Evolutionary conservation across 1,140 invertebrate genomes (phyloP).

Genomic region (Camponotus vicinus): DNA sequence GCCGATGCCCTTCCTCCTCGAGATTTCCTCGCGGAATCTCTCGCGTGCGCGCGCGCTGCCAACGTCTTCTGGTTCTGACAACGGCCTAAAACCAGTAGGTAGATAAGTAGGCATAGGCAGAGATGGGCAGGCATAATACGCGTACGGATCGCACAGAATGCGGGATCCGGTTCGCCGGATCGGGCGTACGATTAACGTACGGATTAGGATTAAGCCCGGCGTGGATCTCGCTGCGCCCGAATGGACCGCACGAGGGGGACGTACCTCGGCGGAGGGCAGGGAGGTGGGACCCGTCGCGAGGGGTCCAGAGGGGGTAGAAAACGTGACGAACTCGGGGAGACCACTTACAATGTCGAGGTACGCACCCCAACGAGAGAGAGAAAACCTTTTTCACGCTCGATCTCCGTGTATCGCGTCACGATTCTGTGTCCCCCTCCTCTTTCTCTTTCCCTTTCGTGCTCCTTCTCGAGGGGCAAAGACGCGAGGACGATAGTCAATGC

Average conservation of each 20-base stretch:
- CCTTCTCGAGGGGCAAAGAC: slow-evolving; percentile 25
- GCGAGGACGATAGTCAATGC: slow-evolving; percentile 75
- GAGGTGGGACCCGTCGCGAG: not conserved
- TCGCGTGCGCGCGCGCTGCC: not conserved
- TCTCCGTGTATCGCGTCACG: slow-evolving; percentile 71
- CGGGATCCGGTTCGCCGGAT: slow-evolving; percentile 76
- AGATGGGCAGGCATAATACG: slow-evolving; percentile 19
- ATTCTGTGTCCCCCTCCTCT: slow-evolving; percentile 35
- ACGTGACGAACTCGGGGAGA: not conserved
- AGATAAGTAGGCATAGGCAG: not conserved
- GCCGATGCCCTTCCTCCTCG: not conserved
- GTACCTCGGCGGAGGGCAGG: slow-evolving; percentile 31
- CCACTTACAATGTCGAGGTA: slow-evolving; percentile 57
- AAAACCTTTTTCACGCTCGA: slow-evolving; percentile 75
- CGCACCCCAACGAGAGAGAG: slow-evolving; percentile 38
- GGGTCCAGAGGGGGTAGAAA: slow-evolving; percentile 30
- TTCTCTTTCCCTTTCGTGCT: no score
- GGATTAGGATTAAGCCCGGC: slow-evolving; percentile 82
- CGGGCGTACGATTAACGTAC: slow-evolving; percentile 81
- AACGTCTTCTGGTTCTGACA: slow-evolving; percentile 33
- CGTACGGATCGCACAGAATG: slow-evolving; percentile 57
- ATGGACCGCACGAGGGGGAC: slow-evolving; percentile 59
- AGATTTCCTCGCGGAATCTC: slow-evolving; percentile 15
- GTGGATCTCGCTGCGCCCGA: slow-evolving; percentile 71
- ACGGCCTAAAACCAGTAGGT: slow-evolving; percentile 53